These are phyloP conservation scores for Dicranocentrus wangi DNA, from an alignment of 2,888 invertebrate species.

Conservation along the genomic window DNA sequence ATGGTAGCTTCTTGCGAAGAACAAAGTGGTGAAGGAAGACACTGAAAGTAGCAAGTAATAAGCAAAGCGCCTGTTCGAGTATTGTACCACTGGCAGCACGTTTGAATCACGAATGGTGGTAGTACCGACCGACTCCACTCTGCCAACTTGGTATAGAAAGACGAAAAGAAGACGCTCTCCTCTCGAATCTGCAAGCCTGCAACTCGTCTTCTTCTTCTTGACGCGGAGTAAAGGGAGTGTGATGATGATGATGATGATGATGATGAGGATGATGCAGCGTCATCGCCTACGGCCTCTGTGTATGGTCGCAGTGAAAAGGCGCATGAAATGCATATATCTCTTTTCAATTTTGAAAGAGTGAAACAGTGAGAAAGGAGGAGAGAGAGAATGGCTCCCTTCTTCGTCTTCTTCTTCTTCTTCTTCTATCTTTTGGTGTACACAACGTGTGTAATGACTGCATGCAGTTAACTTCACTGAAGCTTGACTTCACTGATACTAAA, in stretches of 20 bases:
- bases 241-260: background rate
- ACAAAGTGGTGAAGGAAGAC: too few relatives aligned
- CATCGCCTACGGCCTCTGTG: conserved; percentile 20
- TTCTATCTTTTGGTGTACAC: too few relatives aligned
- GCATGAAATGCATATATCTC: conserved; percentile 9
- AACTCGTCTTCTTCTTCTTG: background rate
- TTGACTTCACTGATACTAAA: conserved; percentile 65
- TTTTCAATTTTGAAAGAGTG: conserved; percentile 13
- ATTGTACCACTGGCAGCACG: conserved; percentile 37
- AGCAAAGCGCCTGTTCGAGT: background rate
- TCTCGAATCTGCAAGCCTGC: background rate
- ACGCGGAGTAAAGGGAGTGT: background rate
- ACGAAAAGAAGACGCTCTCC: too few relatives aligned
- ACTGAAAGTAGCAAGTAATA: too few relatives aligned
- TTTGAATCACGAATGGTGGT: conserved; percentile 34
- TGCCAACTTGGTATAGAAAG: conserved; percentile 9
- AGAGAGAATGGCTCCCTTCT: too few relatives aligned
- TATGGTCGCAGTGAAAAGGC: conserved; percentile 11
- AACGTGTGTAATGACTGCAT: conserved; percentile 18
- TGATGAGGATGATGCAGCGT: conserved; percentile 41
- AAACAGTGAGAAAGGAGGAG: too few relatives aligned
- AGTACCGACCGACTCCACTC: too few relatives aligned
- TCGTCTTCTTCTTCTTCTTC: background rate
- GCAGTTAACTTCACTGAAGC: conserved; percentile 62
- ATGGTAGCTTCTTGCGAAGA: background rate